Base-by-base conservation (phyloP, 2,113 vertebrate species). In the Rhipidura dahli region DNA sequence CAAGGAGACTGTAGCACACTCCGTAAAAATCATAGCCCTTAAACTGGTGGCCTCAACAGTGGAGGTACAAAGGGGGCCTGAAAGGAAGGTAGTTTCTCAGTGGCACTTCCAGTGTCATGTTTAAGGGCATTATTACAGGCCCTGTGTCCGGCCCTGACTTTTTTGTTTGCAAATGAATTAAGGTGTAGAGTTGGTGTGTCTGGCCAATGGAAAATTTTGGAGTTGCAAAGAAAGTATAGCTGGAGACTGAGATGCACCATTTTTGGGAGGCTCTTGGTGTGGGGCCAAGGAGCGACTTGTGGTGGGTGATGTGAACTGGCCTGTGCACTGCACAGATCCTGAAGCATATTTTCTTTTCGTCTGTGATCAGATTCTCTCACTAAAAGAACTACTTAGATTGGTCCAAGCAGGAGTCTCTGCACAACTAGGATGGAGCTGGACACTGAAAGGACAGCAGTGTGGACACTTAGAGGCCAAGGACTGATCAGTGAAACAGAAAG, bases 161-260 rank as follows among this genome's bases (percentile, higher is more conserved):
- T 21, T 94, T 49, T 47, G 26, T 24, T 40, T n/a, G 13, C 51
- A 63, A n/a, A 45, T 68, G 6, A 45, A 45, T 24, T 59, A 33
- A 83, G 13, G 2, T 68, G 54, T 63, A 63, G 71, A 76, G 49
- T 71, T 31, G 28, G 12, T 1, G 1, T 35, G 16, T 63, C 22
- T 66, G 22, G 26, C 15, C 61, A 66, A 9, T 71, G 44, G 21
- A 59, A 59, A 33, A 59, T 59, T 49, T 59, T 53, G 28, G 35
- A 40, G 16, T 27, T 79, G 10, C 31, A 30, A 44, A n/a, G 30
- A 28, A 70, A 75, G 5, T 31, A 8, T 7, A 51, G 16, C 19
- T 57, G 53, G 77, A 96, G 35, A n/a, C 8, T 0, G 5, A 57
- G 66, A 27, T 11, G 35, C 3, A 3, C 47, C 0, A 0, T 28